Base-by-base conservation (phyloP, 2,113 vertebrate genomes). In the Cochlearius cochlearius region DNA sequence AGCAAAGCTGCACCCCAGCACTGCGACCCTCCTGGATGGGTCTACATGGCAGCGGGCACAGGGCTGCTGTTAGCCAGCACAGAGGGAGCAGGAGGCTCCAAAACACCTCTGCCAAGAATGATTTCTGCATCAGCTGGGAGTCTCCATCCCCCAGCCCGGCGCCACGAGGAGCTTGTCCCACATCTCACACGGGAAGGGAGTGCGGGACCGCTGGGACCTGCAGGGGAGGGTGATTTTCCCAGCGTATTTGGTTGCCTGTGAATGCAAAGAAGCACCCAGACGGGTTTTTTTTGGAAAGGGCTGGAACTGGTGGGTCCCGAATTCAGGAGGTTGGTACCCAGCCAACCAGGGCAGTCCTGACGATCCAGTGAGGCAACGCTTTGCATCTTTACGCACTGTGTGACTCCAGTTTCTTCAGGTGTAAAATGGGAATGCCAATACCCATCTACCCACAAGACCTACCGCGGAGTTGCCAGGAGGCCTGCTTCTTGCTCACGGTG, bases 101-200 rank as follows among this genome's bases (percentile, higher is more conserved):
- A 53, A 81, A 50, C 2, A 0, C 39, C 9, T 14, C 55, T 50
- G 49, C 43, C 50, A 22, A 3, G 36, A 49, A 15, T 62, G 38
- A 1, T 12, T 67, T 3, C 10, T 58, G 36, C 55, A 34, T n/a
- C 34, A 0, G 0, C 2, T 2, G 1, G 26, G 30, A 56, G 2
- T 9, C 55, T 27, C 47, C 4, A 2, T 17, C 10, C 16, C 59
- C 21, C 74, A 12, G 6, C 26, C 39, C 22, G 5, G 20, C 0
- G 0, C 45, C 0, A 0, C 2, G 43, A 63, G 67, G 62, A 80
- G 15, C 53, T 19, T 15, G 3, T 7, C 39, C 67, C 0, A 0
- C 1, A 29, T 17, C 73, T 71, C 74, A 6, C 55, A 22, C 1
- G 38, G 86, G 86, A 62, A 59, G 30, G 59, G 73, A 86, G 39